Conservation (phyloP, 2,888 invertebrate genomes). For the Hartigia nigra region DNA sequence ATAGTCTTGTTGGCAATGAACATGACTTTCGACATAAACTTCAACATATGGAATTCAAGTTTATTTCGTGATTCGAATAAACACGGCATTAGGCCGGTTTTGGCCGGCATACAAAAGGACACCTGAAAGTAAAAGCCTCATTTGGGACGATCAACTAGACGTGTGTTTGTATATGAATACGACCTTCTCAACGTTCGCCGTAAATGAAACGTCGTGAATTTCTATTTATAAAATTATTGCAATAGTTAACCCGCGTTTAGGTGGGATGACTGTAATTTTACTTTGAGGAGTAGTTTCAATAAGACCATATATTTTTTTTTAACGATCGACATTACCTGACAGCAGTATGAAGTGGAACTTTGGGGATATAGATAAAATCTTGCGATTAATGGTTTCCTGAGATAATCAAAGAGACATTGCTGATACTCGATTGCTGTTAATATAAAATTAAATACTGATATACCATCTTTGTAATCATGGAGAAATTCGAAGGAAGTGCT, state of each 20-base stretch:
- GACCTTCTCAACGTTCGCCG: neutral
- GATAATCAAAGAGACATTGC: no score
- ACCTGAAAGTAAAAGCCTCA: neutral
- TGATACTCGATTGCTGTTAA: no score
- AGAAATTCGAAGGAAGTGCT: neutral
- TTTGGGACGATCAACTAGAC: neutral
- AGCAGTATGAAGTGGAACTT: no score
- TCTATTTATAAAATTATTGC: neutral
- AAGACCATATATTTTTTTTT: no score
- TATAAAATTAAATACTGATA: neutral
- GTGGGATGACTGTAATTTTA: neutral
- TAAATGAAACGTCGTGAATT: neutral
- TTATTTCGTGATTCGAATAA: neutral
- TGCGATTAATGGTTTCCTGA: no score
- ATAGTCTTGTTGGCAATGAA: neutral
- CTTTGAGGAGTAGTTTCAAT: neutral
- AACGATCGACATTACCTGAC: no score
- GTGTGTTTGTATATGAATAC: neutral
- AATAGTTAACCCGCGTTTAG: neutral
- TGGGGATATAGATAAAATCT: no score
- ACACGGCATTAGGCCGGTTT: neutral
- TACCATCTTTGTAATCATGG: neutral
- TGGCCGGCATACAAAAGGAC: neutral
- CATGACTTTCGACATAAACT: neutral
- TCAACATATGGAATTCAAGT: neutral